phyloP scores from a whole-genome alignment of 2,797 vertebrate genomes.

The Oreochromis grahami region DNA sequence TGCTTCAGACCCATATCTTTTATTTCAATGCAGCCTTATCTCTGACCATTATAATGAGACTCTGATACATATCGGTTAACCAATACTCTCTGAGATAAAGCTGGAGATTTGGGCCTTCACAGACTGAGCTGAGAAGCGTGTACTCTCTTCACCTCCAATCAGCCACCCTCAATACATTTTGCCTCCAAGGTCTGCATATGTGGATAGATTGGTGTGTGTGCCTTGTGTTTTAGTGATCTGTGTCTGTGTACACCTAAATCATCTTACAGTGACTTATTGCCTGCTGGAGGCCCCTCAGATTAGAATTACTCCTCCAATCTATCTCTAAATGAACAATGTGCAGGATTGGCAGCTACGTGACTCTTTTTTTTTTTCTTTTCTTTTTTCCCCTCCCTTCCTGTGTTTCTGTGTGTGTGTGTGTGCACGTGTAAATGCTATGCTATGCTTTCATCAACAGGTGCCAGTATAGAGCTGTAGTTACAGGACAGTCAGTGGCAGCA shows the following conservation, averaged over 20 bases:
- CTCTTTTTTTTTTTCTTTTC: background rate
- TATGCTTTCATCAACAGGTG: conserved; percentile 71
- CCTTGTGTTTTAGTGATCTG: background rate
- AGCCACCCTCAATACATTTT: background rate
- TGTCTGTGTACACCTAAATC: background rate
- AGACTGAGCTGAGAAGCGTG: background rate
- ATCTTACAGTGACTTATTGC: conserved; percentile 9
- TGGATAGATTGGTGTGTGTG: background rate
- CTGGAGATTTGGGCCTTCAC: background rate
- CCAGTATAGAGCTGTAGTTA: conserved; percentile 65
- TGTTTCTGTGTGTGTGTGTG: background rate
- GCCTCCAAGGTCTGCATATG: background rate
- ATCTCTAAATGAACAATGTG: conserved; percentile 10
- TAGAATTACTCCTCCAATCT: conserved; percentile 10
- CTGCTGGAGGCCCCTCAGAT: conserved; percentile 5
- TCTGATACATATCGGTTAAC: conserved; percentile 10
- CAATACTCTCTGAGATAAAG: background rate
- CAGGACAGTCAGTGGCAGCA: background rate
- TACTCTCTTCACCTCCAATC: background rate
- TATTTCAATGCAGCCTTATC: background rate
- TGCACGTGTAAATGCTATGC: conserved; percentile 29
- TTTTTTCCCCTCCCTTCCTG: background rate
- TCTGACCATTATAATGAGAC: background rate
- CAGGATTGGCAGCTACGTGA: conserved; percentile 3
- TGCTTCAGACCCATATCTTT: background rate